These are phyloP conservation scores for Brotula barbata DNA, from an alignment of 2,797 vertebrate genomes.

Conservation along the genomic window DNA sequence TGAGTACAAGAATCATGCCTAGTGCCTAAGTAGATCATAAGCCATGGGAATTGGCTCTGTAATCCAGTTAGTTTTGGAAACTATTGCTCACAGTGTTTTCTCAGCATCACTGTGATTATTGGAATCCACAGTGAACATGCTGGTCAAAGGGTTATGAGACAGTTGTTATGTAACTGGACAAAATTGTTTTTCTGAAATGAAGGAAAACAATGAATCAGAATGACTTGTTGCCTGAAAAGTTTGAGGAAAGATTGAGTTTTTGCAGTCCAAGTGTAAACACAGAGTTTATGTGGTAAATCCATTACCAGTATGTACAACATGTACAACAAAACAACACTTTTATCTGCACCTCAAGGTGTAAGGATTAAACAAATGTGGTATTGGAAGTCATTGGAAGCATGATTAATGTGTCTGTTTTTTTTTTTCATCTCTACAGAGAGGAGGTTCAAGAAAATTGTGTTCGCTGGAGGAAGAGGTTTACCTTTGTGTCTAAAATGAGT, in stretches of 20 bases:
- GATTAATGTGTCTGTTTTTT: conserved; percentile 7
- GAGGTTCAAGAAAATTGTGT: conserved; percentile 95
- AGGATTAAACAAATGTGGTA: not conserved
- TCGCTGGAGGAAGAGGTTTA: conserved; percentile 93
- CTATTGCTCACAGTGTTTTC: conserved; percentile 23
- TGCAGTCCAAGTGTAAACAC: not conserved
- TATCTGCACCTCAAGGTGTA: not conserved
- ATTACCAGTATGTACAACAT: not conserved
- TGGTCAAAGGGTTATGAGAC: conserved; percentile 38
- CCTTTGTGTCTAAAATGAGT: conserved; percentile 95
- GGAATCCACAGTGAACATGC: conserved; percentile 19
- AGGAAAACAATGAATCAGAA: not conserved
- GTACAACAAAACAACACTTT: not conserved
- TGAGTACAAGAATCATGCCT: not conserved
- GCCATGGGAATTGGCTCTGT: conserved; percentile 14
- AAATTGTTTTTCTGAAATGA: conserved; percentile 4
- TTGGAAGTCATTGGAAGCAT: not conserved
- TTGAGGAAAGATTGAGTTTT: no score
- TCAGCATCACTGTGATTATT: conserved; percentile 6
- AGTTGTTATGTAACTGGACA: conserved; percentile 32
- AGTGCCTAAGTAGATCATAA: not conserved
- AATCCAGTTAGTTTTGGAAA: conserved; percentile 37
- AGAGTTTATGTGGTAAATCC: not conserved
- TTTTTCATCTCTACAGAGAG: conserved; percentile 73
- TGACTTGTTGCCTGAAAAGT: not conserved